Conservation (phyloP, 2,113 vertebrate genomes). For the Danionella cerebrum region DNA sequence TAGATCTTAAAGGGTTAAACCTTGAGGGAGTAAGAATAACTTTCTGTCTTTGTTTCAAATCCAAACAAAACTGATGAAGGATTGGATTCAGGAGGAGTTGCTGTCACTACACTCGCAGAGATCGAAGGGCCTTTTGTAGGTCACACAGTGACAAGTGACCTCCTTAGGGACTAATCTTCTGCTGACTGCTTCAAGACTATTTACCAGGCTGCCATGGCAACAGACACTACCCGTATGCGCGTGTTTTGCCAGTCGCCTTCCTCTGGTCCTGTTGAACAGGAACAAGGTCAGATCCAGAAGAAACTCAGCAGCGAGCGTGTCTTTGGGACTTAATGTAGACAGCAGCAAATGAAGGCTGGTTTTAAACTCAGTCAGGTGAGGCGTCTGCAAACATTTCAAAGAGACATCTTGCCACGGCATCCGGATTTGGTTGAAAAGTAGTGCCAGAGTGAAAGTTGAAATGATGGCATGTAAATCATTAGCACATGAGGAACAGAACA, state of each 20-base stretch:
- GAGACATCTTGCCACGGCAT: too few relatives aligned
- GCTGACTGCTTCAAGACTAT: constrained; percentile 21
- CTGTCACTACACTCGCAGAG: constrained; percentile 6
- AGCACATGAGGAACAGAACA: too few relatives aligned
- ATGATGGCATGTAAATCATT: too few relatives aligned
- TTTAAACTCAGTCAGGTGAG: constrained; percentile 8
- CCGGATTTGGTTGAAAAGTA: too few relatives aligned
- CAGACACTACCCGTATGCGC: background rate
- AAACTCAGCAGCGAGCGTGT: constrained; percentile 11
- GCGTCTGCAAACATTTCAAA: constrained; percentile 16
- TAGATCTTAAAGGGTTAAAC: too few relatives aligned
- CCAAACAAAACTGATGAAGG: background rate
- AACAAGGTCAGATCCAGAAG: constrained; percentile 24
- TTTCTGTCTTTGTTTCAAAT: too few relatives aligned
- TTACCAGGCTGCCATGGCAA: constrained; percentile 36
- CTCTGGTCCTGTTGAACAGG: background rate
- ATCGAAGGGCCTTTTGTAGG: constrained; percentile 24
- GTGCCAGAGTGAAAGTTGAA: too few relatives aligned
- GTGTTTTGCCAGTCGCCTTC: background rate
- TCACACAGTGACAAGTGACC: constrained; percentile 30
- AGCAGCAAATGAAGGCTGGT: background rate
- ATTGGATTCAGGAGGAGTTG: constrained; percentile 2
- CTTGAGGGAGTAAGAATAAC: too few relatives aligned
- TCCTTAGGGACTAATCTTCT: constrained; percentile 28
- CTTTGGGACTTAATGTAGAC: constrained; percentile 7